Base-by-base conservation (phyloP, 2,113 vertebrate species). In the Cranoglanis bouderius region DNA sequence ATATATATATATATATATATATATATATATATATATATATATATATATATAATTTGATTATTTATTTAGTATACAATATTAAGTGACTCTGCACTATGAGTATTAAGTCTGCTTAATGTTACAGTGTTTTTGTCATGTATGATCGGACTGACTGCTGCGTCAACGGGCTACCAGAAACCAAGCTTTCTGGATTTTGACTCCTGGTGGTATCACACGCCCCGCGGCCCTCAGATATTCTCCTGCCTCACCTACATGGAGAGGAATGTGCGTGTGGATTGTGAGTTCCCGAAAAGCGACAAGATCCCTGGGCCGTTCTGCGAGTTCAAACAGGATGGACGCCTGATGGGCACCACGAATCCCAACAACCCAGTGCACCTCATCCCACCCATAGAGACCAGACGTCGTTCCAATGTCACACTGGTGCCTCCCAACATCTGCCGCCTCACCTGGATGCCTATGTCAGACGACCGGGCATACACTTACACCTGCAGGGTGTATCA, bases 401-500 rank as follows among this genome's bases (percentile, higher is more conserved):
- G 95, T 86, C 93, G 95, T 84, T 91, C 94, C 90, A 96, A 96
- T 63, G 95, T 96, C 89, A 95, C 95, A 88, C 91, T 96, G 77
- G 94, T 95, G 88, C 43, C 43, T 24, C 92, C 95, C 26, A 94
- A 85, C 43, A 90, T 95, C 85, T 96, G 96, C 90, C 95, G 96
- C 57, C 95, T 96, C 90, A 95, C 93, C 70, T 96, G 95, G 94
- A 95, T 95, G 40, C 95, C 95, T 0, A 40, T 96, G 93, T 92
- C 93, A 0, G 95, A 96, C 2, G 95, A 96, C 87, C 94, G 92
- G 70, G 95, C 96, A 3, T 96, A 95, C 92, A 95, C 95, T 61
- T 96, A 95, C 92, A 95, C 95, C 86, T 96, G 96, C 94, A 94
- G 96, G 87, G 94, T 96, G 13, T 95, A 95, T 86, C 95, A 96